A percentile compares a stretch with the other conserved stretches of the same genome.
phyloP scores from a whole-genome alignment of 2,797 vertebrate genomes.

The Tachyglossus aculeatus region DNA sequence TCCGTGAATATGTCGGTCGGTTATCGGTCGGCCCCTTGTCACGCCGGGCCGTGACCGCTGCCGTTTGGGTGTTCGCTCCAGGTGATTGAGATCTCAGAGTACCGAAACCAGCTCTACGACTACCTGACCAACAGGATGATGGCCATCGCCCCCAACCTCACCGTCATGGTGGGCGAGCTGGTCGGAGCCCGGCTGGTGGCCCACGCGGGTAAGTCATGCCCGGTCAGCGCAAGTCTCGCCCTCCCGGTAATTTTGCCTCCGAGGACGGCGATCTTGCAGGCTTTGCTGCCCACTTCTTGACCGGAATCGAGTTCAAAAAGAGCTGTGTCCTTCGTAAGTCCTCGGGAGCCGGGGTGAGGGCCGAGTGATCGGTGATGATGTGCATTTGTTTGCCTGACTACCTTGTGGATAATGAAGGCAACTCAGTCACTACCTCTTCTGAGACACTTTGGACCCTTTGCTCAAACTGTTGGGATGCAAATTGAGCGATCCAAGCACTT shows the following conservation, averaged over 20 bases:
- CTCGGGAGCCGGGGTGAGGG: slow-evolving; percentile 23
- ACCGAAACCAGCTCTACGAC: slow-evolving; percentile 93
- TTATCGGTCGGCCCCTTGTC: too few relatives aligned
- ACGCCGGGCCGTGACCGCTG: too few relatives aligned
- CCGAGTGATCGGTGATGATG: slow-evolving; percentile 73
- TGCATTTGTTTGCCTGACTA: slow-evolving; percentile 70
- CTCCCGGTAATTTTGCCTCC: not conserved
- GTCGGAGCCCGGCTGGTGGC: slow-evolving; percentile 96
- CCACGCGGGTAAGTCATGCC: slow-evolving; percentile 85
- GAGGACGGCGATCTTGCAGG: not conserved
- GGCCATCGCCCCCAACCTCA: slow-evolving; percentile 97
- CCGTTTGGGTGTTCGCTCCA: slow-evolving; percentile 55
- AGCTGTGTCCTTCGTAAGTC: not conserved
- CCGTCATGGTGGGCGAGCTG: slow-evolving; percentile 94
- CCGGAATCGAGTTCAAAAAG: not conserved
- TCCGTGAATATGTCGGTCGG: too few relatives aligned
- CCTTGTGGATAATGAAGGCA: slow-evolving; percentile 70
- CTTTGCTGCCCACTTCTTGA: not conserved
- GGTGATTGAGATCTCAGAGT: slow-evolving; percentile 98
- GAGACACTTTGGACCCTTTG: slow-evolving; percentile 74
- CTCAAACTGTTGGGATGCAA: slow-evolving; percentile 26
- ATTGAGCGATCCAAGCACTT: too few relatives aligned
- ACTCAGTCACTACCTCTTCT: slow-evolving; percentile 95
- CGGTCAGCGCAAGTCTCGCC: too few relatives aligned
- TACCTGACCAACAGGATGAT: slow-evolving; percentile 98